Base-by-base conservation (phyloP, 1,140 invertebrate species). In the Papilio xuthus region DNA sequence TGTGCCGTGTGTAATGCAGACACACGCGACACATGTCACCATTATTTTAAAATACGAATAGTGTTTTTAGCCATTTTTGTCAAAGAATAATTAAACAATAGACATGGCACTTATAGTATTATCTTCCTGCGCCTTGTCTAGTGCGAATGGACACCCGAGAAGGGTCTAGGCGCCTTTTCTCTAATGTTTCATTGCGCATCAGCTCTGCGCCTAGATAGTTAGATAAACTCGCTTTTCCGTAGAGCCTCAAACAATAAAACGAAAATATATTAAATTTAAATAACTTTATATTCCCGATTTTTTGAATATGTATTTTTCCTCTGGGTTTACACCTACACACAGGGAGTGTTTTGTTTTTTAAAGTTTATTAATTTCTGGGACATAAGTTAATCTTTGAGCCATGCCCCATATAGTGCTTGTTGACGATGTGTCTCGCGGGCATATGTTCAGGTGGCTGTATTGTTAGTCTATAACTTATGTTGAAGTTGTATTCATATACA, bases 351-450 rank as follows among this genome's bases (percentile, higher is more conserved):
- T 32, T 32, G 32, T 32, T 32, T 32, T 32, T 32, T 32, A 32
- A 32, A 6, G 2, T 60, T 50, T 60, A 67, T 26, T 78, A 12
- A 74, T 44, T 70, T 71, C 41, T 56, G n/a, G 12, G n/a, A 13
- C 4, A 37, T 10, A 15, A 18, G 20, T 26, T 73, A 73, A 3
- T 73, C 71, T 53, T 15, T 69, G 77, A 26, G 23, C 50, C 44
- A 28, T 81, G 84, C 63, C 80, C 85, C 60, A 85, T 78, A 83
- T 82, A 78, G 81, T 78, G 78, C 53, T 23, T 82, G 78, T 85
- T 87, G 83, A 82, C 79, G 73, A 50, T 81, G 60, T 73, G 85
- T 85, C 85, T 86, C 84, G 82, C 79, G 77, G 81, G 83, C 84
- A 82, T 76, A 70, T 80, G 78, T 81, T 73, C 86, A 88, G 81